Percentiles rank a stretch among this genome's conserved stretches.
Evolutionary conservation across 2,113 vertebrate genomes (phyloP).

Genomic region (Jacana jacana): DNA sequence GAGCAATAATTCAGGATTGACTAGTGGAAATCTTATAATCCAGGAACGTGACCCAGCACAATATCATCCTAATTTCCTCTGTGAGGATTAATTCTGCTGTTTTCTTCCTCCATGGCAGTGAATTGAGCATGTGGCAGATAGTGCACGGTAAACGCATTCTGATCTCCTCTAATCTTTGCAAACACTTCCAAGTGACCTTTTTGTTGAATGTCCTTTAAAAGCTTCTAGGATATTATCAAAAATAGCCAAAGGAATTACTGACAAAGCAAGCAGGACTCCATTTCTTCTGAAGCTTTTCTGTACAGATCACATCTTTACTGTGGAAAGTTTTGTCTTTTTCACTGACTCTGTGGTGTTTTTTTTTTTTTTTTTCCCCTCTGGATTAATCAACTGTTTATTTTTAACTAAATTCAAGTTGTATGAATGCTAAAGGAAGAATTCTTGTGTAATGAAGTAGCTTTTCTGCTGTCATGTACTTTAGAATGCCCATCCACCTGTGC

Average conservation of each 20-base stretch:
- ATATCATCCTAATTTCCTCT: slow-evolving; percentile 71
- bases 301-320: background rate
- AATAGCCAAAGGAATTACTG: slow-evolving; percentile 14
- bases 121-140: slow-evolving; percentile 69
- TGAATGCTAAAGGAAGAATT: background rate
- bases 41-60: slow-evolving; percentile 78
- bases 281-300: background rate
- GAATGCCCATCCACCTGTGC: fast-evolving
- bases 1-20: slow-evolving; percentile 73
- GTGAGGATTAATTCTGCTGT: slow-evolving; percentile 73
- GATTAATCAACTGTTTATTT: background rate
- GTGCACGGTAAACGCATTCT: slow-evolving; percentile 67
- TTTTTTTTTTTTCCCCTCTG: background rate
- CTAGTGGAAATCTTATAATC: slow-evolving; percentile 76
- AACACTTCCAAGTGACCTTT: slow-evolving; percentile 72
- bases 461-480: fast-evolving
- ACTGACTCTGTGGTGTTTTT: background rate
- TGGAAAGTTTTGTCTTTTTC: background rate
- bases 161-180: slow-evolving; percentile 73
- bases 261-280: background rate
- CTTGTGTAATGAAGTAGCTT: background rate
- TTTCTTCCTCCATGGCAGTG: slow-evolving; percentile 66
- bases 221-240: slow-evolving; percentile 47
- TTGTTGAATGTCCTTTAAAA: slow-evolving; percentile 70
- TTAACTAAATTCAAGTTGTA: background rate